Evolutionary conservation across 2,113 vertebrate species (phyloP).

Genomic region (Callipepla squamata): DNA sequence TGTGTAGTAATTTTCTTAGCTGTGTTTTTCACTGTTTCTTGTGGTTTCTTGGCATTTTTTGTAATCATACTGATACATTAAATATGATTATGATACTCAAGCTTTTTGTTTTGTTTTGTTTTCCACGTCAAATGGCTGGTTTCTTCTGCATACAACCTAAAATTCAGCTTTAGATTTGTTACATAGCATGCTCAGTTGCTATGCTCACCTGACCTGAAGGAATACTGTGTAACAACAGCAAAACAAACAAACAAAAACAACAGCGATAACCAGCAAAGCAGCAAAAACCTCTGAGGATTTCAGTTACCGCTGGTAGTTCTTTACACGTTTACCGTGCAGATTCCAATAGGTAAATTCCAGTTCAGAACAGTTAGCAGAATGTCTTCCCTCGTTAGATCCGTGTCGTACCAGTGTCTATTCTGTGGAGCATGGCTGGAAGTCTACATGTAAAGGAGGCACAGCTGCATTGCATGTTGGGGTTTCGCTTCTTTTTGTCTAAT

Average conservation of each 20-base stretch:
- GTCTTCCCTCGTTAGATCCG: not conserved
- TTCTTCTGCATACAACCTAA: not conserved
- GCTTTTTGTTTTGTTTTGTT: not conserved
- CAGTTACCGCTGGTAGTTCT: not conserved
- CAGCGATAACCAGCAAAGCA: not conserved
- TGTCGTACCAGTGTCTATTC: accelerated
- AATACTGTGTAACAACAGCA: not conserved
- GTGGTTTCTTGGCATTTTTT: not conserved
- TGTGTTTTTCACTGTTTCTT: not conserved
- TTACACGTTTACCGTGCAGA: not conserved
- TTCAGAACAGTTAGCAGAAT: not conserved
- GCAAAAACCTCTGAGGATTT: not conserved
- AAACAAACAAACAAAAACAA: too few species aligned
- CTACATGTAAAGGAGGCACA: accelerated
- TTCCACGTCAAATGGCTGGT: not conserved
- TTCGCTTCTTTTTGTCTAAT: not conserved
- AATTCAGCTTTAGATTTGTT: not conserved
- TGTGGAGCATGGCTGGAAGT: accelerated
- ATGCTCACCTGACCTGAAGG: not conserved
- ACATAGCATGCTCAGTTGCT: not conserved
- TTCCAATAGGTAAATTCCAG: not conserved
- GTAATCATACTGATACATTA: not conserved
- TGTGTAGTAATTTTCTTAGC: too few species aligned
- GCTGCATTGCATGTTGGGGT: accelerated
- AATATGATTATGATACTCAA: not conserved